A percentile compares a stretch with the other conserved stretches of the same genome.
Conservation (phyloP, 2,113 vertebrate species). For the Pelvicachromis taeniatus region DNA sequence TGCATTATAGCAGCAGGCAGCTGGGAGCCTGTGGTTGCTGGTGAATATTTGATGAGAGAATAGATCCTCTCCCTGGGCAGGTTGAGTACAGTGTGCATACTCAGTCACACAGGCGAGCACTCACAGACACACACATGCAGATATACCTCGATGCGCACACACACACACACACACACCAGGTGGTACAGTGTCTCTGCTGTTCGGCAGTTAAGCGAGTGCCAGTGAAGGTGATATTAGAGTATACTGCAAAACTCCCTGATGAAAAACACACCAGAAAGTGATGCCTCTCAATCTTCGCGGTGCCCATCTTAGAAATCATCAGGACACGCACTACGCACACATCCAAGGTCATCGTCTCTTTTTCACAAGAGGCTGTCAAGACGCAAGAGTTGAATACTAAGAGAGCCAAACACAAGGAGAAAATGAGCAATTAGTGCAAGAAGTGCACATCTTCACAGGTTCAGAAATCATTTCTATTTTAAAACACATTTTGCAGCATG, state of each 20-base stretch:
- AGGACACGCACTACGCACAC: not conserved
- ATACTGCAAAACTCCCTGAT: slow-evolving; percentile 19
- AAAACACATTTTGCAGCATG: not conserved
- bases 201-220: slow-evolving; percentile 26
- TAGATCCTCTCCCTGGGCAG: slow-evolving; percentile 68
- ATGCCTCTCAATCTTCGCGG: slow-evolving; percentile 27
- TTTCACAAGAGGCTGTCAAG: not conserved
- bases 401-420: not conserved
- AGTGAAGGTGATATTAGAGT: slow-evolving; percentile 66
- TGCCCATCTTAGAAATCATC: slow-evolving; percentile 23
- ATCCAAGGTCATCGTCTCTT: slow-evolving; percentile 20
- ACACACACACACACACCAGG: not conserved
- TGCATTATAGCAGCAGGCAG: slow-evolving; percentile 60
- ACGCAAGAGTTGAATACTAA: not conserved
- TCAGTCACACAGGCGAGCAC: slow-evolving; percentile 2
- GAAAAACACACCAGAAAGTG: slow-evolving; percentile 60
- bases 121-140: not conserved
- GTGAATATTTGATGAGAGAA: slow-evolving; percentile 80
- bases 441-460: not conserved
- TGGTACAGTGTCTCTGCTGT: slow-evolving; percentile 19
- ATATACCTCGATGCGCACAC: not conserved
- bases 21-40: slow-evolving; percentile 64
- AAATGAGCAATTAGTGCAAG: not conserved
- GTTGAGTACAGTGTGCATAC: slow-evolving; percentile 60
- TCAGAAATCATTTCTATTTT: not conserved